Base-by-base conservation (phyloP, 2,888 invertebrate genomes). In the Pterostichus madidus region DNA sequence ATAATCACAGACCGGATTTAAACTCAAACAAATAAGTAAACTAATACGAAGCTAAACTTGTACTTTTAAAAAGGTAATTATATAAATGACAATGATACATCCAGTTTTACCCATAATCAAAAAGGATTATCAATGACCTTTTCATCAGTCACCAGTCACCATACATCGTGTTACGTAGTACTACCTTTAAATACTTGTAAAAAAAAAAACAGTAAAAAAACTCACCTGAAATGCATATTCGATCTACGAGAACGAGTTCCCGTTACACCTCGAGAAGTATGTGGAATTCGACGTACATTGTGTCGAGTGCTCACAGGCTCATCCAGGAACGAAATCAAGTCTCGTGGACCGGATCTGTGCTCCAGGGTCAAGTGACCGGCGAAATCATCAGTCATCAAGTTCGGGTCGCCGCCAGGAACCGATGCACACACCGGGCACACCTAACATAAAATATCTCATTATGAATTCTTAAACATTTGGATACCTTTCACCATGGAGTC, bases 361-460 rank as follows among this genome's bases (percentile, higher is more conserved):
- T 99, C 98, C 86, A 98, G 91, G 84, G 97, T 96, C 88, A 99
- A 94, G 93, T 99, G 99, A 87, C 97, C 96, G 86, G 97, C 96
- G 91, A 99, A 97, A 92, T 99, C 99, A 92, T 99, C 98, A 85
- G 98, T 98, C 91, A 98, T 97, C 89, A 98, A 95, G 92, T 99
- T 99, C 84, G 98, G 98, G 90, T 99, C 99, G 80, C 98, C 98
- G 85, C 98, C 98, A 52, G 98, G 98, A 91, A 97, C 93, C 84
- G 98, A 96, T 84, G 99, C 99, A 92, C 99, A 99, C 79, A 99
- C 95, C 85, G 99, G 99, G 91, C 99, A 99, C 83, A 99, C 97
- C 94, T 98, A 91, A 80, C 87, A 86, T 85, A 83, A 84, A 73
- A 84, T 61, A 83, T 32, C 81, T 7, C 3, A 35, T 5, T 35